A percentile compares a stretch with the other conserved stretches of the same genome.
Conservation (phyloP, 2,888 invertebrate species). For the Acleris emargana region DNA sequence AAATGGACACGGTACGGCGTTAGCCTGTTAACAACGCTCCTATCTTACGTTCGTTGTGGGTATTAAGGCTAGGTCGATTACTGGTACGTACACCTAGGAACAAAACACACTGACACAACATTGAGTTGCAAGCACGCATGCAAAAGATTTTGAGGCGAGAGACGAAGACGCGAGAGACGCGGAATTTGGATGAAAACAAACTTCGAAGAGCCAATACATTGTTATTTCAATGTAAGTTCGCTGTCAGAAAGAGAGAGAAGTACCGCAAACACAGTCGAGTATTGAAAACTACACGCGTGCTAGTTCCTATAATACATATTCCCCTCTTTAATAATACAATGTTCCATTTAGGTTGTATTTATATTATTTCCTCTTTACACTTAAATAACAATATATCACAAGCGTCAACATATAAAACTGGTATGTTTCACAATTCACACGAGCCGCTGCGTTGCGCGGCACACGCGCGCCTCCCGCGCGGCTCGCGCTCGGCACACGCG, state of each 20-base stretch:
- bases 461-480: slow-evolving; percentile 20
- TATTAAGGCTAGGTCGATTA: slow-evolving; percentile 79
- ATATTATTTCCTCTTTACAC: slow-evolving; percentile 79
- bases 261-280: slow-evolving; percentile 57
- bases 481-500: slow-evolving; percentile 4
- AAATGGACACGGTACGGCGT: slow-evolving; percentile 52
- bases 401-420: slow-evolving; percentile 79
- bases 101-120: slow-evolving; percentile 70
- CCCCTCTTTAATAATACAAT: slow-evolving; percentile 66
- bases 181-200: slow-evolving; percentile 84
- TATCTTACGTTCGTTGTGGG: slow-evolving; percentile 80
- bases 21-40: slow-evolving; percentile 56
- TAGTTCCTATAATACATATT: slow-evolving; percentile 66
- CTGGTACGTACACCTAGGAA: slow-evolving; percentile 68
- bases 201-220: slow-evolving; percentile 69
- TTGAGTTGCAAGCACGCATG: slow-evolving; percentile 77
- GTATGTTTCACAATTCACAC: slow-evolving; percentile 47
- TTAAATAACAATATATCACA: slow-evolving; percentile 84
- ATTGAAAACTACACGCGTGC: slow-evolving; percentile 73
- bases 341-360: slow-evolving; percentile 71
- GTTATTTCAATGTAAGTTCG: slow-evolving; percentile 79
- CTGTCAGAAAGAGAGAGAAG: slow-evolving; percentile 48
- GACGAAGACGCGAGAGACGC: slow-evolving; percentile 55
- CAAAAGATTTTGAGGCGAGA: slow-evolving; percentile 79
- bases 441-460: slow-evolving; percentile 11